Evolutionary conservation across 1,140 invertebrate genomes (phyloP), one percentile per base, ranked within the genome.

Genomic region (Stegodyphus mimosarum): DNA sequence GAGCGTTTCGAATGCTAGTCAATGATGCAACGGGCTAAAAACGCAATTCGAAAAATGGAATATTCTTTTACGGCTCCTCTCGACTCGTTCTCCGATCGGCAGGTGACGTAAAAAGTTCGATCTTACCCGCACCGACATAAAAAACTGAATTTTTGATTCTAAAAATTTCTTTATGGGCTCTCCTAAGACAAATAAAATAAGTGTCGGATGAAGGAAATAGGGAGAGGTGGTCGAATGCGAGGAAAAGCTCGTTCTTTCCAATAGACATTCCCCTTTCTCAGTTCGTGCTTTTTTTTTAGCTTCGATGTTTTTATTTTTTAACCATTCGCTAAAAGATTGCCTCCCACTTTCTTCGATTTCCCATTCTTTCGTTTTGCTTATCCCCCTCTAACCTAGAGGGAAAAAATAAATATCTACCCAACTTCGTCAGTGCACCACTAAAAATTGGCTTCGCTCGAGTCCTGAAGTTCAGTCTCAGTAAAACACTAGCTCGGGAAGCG

Each of bases 131-230:
- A 52, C 51, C 52, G 78, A 75, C 48, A 77, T 73, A 83, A 83
- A 83, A 83, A 74, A 83, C 64, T 67, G 80, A 83, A 83, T 83
- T 83, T 83, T 74, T 83, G 80, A 73, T 74, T 83, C 80, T 74
- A 51, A 83, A 83, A 83, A 83, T 83, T 83, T 67, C 71, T 83
- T 83, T 83, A 83, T 71, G 55, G 55, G 51, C 71, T 81, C 80
- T 83, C 80, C 71, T 83, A 83, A 83, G 80, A 83, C 80, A 83
- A 74, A 83, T 83, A 83, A 83, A 83, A 83, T 83, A 83, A 83
- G 80, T 83, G 71, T 83, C 50, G 70, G 71, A 72, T 73, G 52
- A 33, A 33, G 33, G 33, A 33, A 33, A 33, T 33, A 67, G 64
- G 67, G 63, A 52, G 18, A 9, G 15, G 9, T 60, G 55, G 64